Evolutionary conservation across 2,797 vertebrate species (phyloP).

Genomic region (Cossypha dichroa): DNA sequence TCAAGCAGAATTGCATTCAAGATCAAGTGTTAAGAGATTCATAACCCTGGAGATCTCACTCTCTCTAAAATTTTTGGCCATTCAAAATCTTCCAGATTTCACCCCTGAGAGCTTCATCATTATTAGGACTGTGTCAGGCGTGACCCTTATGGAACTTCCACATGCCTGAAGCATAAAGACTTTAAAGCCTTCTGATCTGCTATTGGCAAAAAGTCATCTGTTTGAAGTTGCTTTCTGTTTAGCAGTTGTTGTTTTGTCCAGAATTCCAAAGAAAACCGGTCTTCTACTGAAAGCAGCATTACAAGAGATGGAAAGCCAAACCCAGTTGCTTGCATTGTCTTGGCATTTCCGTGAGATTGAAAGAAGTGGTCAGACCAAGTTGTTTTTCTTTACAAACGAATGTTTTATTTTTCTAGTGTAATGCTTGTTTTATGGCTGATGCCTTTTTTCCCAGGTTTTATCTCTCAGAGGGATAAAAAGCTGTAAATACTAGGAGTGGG

Average conservation of each 20-base stretch:
- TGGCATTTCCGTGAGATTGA: accelerated
- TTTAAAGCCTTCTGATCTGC: not conserved
- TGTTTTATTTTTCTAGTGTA: not conserved
- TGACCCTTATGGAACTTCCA: not conserved
- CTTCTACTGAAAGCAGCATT: not conserved
- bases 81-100: not conserved
- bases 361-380: not conserved
- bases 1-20: not conserved
- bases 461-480: not conserved
- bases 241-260: not conserved
- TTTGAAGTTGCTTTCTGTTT: not conserved
- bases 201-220: not conserved
- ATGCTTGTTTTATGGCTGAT: not conserved
- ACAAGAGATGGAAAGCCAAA: not conserved
- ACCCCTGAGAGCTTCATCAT: not conserved
- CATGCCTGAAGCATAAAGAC: not conserved
- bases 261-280: not conserved
- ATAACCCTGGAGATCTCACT: not conserved
- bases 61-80: not conserved
- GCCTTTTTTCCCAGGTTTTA: not conserved
- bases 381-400: not conserved
- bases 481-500: not conserved
- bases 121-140: not conserved
- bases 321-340: not conserved
- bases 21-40: not conserved